Evolutionary conservation across 2,113 vertebrate genomes (phyloP).

Genomic region (Gobiocypris rarus): DNA sequence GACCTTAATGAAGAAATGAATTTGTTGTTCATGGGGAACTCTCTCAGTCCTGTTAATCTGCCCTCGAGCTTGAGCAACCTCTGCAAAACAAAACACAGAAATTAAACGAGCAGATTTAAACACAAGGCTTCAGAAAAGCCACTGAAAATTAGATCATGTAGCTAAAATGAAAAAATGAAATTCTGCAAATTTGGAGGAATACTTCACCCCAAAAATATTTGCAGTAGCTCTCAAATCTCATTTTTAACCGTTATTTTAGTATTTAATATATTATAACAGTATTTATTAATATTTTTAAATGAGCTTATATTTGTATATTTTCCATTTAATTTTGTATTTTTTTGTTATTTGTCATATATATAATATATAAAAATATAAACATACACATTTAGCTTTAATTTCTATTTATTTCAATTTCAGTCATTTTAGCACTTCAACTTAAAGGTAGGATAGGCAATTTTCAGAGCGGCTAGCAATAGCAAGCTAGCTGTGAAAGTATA

Average conservation of each 20-base stretch:
- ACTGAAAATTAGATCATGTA: background rate
- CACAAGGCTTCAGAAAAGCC: background rate
- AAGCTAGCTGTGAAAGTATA: no score
- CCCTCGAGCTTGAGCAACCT: conserved; percentile 71
- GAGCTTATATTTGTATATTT: background rate
- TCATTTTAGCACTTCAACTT: background rate
- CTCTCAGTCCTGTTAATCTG: conserved; percentile 82
- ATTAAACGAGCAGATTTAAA: background rate
- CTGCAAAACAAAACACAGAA: conserved; percentile 57
- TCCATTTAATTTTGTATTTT: no score
- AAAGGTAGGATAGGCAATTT: no score
- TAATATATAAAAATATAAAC: no score
- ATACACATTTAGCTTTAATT: no score
- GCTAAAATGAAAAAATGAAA: background rate
- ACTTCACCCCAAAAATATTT: background rate
- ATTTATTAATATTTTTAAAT: background rate
- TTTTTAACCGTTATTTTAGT: background rate
- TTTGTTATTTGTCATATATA: no score
- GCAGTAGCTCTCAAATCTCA: background rate
- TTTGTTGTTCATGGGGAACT: conserved; percentile 82
- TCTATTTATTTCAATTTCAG: background rate
- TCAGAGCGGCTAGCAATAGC: no score
- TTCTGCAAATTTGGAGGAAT: background rate
- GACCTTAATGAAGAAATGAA: conserved; percentile 92
- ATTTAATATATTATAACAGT: background rate